These are phyloP conservation scores for Apis cerana DNA, from an alignment of 1,140 invertebrate species.

Conservation along the genomic window DNA sequence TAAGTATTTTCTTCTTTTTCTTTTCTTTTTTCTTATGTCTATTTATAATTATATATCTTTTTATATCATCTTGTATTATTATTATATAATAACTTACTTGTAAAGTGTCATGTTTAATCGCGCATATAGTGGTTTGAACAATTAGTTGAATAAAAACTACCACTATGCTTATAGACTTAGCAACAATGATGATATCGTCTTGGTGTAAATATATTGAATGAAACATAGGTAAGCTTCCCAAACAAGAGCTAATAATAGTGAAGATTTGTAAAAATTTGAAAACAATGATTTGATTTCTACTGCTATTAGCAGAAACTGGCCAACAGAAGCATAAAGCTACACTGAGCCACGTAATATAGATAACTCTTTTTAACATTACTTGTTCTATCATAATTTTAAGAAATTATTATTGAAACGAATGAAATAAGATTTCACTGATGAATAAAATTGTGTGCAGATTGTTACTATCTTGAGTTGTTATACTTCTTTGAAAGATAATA, in stretches of 20 bases:
- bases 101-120: not conserved
- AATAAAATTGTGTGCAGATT: too few relatives aligned
- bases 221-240: not conserved
- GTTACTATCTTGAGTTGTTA: too few relatives aligned
- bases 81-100: not conserved
- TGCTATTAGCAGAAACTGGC: not conserved
- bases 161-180: not conserved
- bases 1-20: too few relatives aligned
- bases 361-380: not conserved
- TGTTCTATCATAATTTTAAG: not conserved
- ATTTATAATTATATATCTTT: too few relatives aligned
- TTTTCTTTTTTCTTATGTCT: too few relatives aligned
- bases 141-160: not conserved
- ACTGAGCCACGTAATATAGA: not conserved
- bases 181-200: not conserved
- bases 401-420: not conserved
- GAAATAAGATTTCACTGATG: too few relatives aligned
- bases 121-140: not conserved
- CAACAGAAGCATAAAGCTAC: not conserved
- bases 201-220: not conserved
- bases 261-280: not conserved
- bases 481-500: too few relatives aligned
- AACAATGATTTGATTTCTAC: not conserved
- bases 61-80: too few relatives aligned
- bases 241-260: not conserved